Conservation (phyloP, 2,888 invertebrate species). For the Seira sanloemensis region DNA sequence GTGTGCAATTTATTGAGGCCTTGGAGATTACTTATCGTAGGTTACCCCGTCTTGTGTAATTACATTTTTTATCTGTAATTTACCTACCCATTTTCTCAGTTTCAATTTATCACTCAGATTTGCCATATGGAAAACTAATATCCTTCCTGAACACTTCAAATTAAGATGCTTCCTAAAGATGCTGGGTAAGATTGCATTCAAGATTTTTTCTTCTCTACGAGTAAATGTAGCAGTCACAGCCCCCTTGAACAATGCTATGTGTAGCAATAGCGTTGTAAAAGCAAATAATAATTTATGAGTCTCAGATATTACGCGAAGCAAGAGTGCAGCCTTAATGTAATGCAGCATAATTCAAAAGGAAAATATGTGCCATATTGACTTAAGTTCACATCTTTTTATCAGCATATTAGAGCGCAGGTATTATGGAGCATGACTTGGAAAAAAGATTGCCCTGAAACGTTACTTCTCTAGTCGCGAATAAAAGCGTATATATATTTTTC, state of each 20-base stretch:
- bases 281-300: too few species aligned
- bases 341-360: too few species aligned
- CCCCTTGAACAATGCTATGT: too few species aligned
- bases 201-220: too few species aligned
- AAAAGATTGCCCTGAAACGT: background rate
- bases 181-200: too few species aligned
- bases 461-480: too few species aligned
- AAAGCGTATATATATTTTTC: too few species aligned
- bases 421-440: slow-evolving; percentile 14
- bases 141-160: slow-evolving; percentile 5
- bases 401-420: background rate
- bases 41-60: slow-evolving; percentile 7
- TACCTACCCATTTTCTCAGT: slow-evolving; percentile 10
- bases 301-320: too few species aligned
- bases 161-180: too few species aligned
- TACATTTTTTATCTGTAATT: background rate
- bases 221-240: too few species aligned
- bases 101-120: slow-evolving; percentile 3
- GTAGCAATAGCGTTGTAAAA: too few species aligned
- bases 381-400: slow-evolving; percentile 3
- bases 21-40: background rate
- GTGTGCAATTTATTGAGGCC: background rate
- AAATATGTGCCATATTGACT: slow-evolving; percentile 10
- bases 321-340: too few species aligned
- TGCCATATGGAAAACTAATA: background rate